These are phyloP conservation scores for Takifugu flavidus DNA, from an alignment of 2,113 vertebrate species.

Conservation along the genomic window DNA sequence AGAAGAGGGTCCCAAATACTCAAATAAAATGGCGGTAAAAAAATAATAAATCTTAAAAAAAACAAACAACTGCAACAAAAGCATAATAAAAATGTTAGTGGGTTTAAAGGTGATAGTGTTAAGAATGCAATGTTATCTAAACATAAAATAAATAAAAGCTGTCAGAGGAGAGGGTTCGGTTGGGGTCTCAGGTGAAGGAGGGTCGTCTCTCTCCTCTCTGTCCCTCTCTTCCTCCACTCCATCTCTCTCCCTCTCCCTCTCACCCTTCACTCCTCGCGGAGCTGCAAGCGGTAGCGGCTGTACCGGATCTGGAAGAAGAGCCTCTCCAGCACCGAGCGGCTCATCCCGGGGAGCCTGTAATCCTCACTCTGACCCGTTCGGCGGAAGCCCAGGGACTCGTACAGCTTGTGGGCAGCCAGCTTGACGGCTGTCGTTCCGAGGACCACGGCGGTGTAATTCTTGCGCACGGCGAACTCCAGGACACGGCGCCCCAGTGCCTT, in stretches of 20 bases:
- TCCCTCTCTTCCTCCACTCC: slow-evolving; percentile 32
- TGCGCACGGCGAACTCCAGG: slow-evolving; percentile 92
- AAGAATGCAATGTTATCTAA: slow-evolving; percentile 51
- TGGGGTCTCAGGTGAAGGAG: slow-evolving; percentile 48
- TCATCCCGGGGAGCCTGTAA: slow-evolving; percentile 92
- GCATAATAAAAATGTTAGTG: slow-evolving; percentile 56
- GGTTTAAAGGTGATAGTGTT: slow-evolving; percentile 55
- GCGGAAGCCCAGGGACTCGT: slow-evolving; percentile 97
- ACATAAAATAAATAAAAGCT: slow-evolving; percentile 69
- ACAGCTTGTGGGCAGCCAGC: slow-evolving; percentile 96
- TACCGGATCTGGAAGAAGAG: slow-evolving; percentile 99
- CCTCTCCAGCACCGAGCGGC: slow-evolving; percentile 87
- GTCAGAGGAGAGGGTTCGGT: slow-evolving; percentile 59
- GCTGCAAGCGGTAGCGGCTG: slow-evolving; percentile 96
- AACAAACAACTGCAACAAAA: slow-evolving; percentile 62
- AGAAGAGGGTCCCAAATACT: slow-evolving; percentile 32
- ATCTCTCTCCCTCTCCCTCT: slow-evolving; percentile 41
- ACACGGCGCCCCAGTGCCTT: slow-evolving; percentile 94
- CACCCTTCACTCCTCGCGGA: slow-evolving; percentile 89
- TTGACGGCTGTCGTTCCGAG: slow-evolving; percentile 96
- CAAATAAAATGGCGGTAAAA: slow-evolving; percentile 44
- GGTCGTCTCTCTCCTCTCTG: slow-evolving; percentile 48
- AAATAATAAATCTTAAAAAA: slow-evolving; percentile 56
- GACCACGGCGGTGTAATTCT: slow-evolving; percentile 92
- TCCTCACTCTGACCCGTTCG: slow-evolving; percentile 85